These are phyloP conservation scores for Penaeus monodon DNA, from an alignment of 2,888 invertebrate species.

Conservation along the genomic window DNA sequence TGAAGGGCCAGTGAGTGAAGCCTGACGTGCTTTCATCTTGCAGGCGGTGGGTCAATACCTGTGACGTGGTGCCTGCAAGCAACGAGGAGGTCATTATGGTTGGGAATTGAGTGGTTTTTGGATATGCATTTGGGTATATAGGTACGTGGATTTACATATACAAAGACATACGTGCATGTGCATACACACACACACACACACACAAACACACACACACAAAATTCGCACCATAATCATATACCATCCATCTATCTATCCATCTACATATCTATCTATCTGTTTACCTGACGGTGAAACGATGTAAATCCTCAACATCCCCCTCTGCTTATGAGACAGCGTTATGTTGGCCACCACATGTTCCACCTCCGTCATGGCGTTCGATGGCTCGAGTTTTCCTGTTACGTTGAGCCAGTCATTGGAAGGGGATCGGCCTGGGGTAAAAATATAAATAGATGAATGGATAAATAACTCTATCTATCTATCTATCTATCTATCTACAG, in stretches of 20 bases:
- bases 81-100: background rate
- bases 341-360: conserved; percentile 47
- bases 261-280: too few relatives aligned
- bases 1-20: conserved; percentile 86
- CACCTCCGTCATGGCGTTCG: background rate
- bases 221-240: too few relatives aligned
- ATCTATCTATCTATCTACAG: background rate
- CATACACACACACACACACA: too few relatives aligned
- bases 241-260: too few relatives aligned
- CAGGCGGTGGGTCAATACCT: conserved; percentile 79
- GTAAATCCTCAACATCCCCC: conserved; percentile 23
- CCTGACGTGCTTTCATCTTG: conserved; percentile 80
- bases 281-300: conserved; percentile 42
- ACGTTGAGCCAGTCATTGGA: conserved; percentile 8
- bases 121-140: too few relatives aligned
- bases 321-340: conserved; percentile 18
- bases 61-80: conserved; percentile 77
- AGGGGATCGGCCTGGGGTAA: background rate
- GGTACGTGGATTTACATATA: too few relatives aligned
- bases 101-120: background rate
- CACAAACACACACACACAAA: too few relatives aligned
- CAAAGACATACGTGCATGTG: too few relatives aligned
- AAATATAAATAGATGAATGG: background rate
- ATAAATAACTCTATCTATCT: background rate
- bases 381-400: background rate